Evolutionary conservation across 2,888 invertebrate species (phyloP), one percentile per base, ranked within the genome.

Genomic region (Eledona agricola): DNA sequence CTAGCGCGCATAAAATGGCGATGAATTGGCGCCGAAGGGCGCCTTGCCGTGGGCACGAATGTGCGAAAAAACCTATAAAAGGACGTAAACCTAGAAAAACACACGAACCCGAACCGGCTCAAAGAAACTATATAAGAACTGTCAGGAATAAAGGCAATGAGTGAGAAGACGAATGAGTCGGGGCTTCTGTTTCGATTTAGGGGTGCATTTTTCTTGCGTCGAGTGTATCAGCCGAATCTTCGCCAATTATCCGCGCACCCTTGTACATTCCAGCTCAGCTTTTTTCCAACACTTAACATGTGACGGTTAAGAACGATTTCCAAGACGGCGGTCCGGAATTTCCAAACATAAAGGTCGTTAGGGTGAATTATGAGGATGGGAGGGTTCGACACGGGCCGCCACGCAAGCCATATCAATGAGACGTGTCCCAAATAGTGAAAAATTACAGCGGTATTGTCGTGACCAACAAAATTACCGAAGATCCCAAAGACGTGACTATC

Each of bases 351-450:
- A 54, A 57, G 54, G 55, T 62, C 60, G 62, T 62, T 62, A 62
- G 43, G 26, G 52, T 62, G 60, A 62, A 56, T 60, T 62, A 62
- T 62, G 53, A 32, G 57, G 22, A 51, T 47, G 47, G 50, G 57
- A 17, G 47, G 47, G 31, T 59, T 59, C 59, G 59, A 60, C 59
- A 59, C 35, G 47, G 53, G 42, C 53, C 43, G 37, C 47, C 49
- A 42, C 58, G 52, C 56, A 51, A 60, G 62, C 51, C 60, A 62
- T 62, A 60, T 62, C 60, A 59, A 59, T 61, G 59, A 61, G 57
- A 59, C 51, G 35, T 38, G 50, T 9, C 28, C 38, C 40, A 26
- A 32, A 31, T 45, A 15, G 38, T 53, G 47, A 53, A 53, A 53
- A 53, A 53, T 53, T 49, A 53, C 47, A 26, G 9, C 34, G 13